Base-by-base conservation (phyloP, 2,113 vertebrate genomes). In the Passerina amoena region DNA sequence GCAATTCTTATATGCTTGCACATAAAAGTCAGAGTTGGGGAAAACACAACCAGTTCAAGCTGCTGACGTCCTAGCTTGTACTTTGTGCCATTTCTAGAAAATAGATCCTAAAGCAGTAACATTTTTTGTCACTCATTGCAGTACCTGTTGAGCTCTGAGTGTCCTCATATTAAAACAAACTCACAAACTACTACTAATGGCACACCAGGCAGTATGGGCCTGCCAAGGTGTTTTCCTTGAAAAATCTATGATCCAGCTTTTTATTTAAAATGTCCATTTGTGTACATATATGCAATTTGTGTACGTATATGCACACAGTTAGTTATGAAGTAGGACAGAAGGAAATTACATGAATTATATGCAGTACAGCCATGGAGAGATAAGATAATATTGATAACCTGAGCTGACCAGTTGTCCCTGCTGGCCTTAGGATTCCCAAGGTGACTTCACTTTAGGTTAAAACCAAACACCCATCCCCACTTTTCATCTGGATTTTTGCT, bases 321-420 rank as follows among this genome's bases (percentile, higher is more conserved):
- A 90, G 56, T 40, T 66, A 57, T 48, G 66, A 94, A 83, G 83
- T 71, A 91, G 69, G 89, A 70, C 0, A 10, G 93, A 95, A 96
- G 69, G 57, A 92, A 96, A 90, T 81, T n/a, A 56, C 27, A 53
- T 35, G 6, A 96, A 88, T 75, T 56, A 51, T 17, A 42, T 42
- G 44, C 53, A 81, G 61, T 59, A 51, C 44, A 48, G 44, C 76
- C 44, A 12, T 4, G 22, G 44, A 73, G 44, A 89, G 90, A 86
- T 90, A 94, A 95, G 84, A 73, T 80, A 85, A 40, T n/a, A 47
- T 2, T 30, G 86, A 96, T 94, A 92, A 91, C 81, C 91, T 18
- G 38, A 92, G 61, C 48, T 94, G 87, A 89, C 92, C 92, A 94
- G 84, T 56, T 76, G 77, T 82, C 91, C 89, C 53, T 84, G 61